Conservation (phyloP, 2,888 invertebrate species). For the Erebia epiphron region DNA sequence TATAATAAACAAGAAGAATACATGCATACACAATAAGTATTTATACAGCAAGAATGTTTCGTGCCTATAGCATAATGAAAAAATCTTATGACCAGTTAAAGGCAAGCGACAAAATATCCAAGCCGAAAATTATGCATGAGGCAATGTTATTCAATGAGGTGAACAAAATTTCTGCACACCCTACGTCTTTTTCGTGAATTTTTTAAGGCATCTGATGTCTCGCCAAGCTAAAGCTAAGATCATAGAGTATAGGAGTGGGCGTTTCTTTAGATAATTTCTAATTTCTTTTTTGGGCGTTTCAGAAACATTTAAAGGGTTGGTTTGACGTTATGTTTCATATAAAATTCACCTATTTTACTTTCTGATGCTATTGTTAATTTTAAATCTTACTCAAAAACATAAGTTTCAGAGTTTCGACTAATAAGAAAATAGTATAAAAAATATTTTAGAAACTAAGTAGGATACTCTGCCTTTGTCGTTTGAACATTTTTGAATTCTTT, state of each 20-base stretch:
- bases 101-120: slow-evolving; percentile 43
- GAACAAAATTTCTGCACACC: slow-evolving; percentile 60
- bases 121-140: slow-evolving; percentile 77
- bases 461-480: too few relatives aligned
- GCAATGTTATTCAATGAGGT: slow-evolving; percentile 80
- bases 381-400: too few relatives aligned
- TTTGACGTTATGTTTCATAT: too few relatives aligned
- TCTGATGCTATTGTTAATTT: too few relatives aligned
- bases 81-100: slow-evolving; percentile 32
- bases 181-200: slow-evolving; percentile 66
- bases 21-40: background rate
- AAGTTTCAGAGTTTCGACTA: too few relatives aligned
- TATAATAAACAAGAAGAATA: background rate
- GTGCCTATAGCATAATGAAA: background rate
- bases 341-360: too few relatives aligned
- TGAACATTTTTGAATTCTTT: too few relatives aligned
- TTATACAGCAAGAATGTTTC: background rate
- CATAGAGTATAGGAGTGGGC: background rate
- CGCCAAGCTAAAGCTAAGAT: slow-evolving; percentile 39
- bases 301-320: too few relatives aligned
- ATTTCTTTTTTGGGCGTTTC: background rate
- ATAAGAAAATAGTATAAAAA: too few relatives aligned
- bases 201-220: slow-evolving; percentile 70
- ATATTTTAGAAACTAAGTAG: too few relatives aligned
- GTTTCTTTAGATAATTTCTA: background rate